Evolutionary conservation across 2,888 invertebrate species (phyloP).

Genomic region (Macrophya annulata): DNA sequence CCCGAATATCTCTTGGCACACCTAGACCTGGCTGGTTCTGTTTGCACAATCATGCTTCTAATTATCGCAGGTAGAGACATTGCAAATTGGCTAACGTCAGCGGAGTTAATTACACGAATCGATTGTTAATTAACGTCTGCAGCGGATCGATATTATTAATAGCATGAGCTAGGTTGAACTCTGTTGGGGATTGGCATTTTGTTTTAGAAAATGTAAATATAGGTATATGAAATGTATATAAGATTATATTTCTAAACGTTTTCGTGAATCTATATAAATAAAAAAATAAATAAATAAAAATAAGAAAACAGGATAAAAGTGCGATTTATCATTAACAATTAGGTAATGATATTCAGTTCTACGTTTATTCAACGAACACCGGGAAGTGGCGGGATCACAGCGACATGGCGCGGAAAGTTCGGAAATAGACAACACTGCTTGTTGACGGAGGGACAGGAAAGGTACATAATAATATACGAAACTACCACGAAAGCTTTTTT

Average conservation of each 20-base stretch:
- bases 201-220: not conserved
- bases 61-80: conserved; percentile 44
- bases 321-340: not conserved
- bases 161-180: not conserved
- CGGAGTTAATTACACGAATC: conserved; percentile 43
- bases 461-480: conserved; percentile 36
- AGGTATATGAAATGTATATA: not conserved
- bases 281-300: too few species aligned
- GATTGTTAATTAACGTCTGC: conserved; percentile 41
- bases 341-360: conserved; percentile 17
- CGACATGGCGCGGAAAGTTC: not conserved
- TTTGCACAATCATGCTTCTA: conserved; percentile 44
- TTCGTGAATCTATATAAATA: not conserved
- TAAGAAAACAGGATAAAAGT: not conserved
- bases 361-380: conserved; percentile 18
- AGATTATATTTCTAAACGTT: not conserved
- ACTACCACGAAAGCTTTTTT: conserved; percentile 59
- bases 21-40: not conserved
- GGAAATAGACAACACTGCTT: conserved; percentile 40
- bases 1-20: conserved; percentile 42
- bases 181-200: not conserved
- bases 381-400: not conserved
- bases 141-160: conserved; percentile 21
- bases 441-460: conserved; percentile 11
- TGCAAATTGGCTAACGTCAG: conserved; percentile 46